Conservation (phyloP, 64 coral and sea anemone species). For the Trachythela sp. region DNA sequence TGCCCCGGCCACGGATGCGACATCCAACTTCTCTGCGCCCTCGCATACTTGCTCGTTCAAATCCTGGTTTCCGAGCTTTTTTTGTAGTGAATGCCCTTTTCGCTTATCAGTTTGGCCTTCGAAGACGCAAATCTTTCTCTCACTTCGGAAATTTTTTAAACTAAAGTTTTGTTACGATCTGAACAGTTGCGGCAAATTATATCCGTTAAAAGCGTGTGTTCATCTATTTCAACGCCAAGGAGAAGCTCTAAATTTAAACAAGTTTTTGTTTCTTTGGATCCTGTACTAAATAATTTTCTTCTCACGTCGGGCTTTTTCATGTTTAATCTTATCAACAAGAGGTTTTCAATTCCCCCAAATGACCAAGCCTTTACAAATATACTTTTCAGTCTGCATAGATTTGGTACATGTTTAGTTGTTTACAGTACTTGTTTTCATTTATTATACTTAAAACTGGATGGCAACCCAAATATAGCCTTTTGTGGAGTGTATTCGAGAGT, state of each 20-base stretch:
- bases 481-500: no score
- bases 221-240: background rate
- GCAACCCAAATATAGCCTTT: no score
- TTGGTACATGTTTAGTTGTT: no score
- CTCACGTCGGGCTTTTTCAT: background rate
- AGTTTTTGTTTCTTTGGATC: background rate
- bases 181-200: constrained; percentile 15
- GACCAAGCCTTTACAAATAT: no score
- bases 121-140: background rate
- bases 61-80: background rate
- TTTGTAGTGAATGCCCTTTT: background rate
- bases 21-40: no score
- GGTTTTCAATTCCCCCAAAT: no score
- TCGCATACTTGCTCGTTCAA: background rate
- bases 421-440: no score
- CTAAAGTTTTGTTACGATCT: background rate
- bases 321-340: no score
- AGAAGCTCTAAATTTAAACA: constrained; percentile 16
- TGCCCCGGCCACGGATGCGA: background rate
- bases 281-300: background rate
- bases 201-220: background rate
- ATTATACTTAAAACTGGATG: no score
- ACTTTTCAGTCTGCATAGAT: no score
- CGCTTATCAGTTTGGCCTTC: background rate
- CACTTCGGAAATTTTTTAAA: background rate